Evolutionary conservation across 2,888 invertebrate genomes (phyloP), one percentile per base, ranked within the genome.

Genomic region (Stenolophus ochropezus): DNA sequence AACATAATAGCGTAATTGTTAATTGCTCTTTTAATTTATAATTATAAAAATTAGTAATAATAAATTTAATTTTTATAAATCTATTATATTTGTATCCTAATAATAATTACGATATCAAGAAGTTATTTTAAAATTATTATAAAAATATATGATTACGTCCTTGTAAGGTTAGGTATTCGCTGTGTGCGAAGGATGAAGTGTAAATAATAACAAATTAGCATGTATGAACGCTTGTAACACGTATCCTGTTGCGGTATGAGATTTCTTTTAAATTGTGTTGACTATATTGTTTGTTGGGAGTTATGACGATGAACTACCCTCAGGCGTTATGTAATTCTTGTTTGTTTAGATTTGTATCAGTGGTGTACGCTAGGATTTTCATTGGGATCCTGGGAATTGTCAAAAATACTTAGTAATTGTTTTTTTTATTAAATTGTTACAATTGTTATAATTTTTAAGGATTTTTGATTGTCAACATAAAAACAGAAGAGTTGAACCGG

Each of bases 141-240:
- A 11, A 42, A 42, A 42, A 42, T 11, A 42, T 4, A 42, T 8
- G 1, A 0, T 8, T 42, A 0, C 23, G 25, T 21, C 61, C 61
- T 61, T 61, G 61, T 23, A 42, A 4, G 2, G 61, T 23, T 4
- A 61, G 23, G 61, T 14, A 61, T 23, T 61, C 14, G 4, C 14
- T 14, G 23, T 23, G 25, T 25, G n/a, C n/a, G 23, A 11, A 61
- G 61, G 61, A 56, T 23, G 23, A n/a, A 61, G 21, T 8, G 61
- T 11, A 25, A 23, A 61, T 61, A 61, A 61, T 61, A 14, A 25
- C 23, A 61, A 53, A 61, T 61, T 61, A 61, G 4, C 61, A 61
- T 61, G 61, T 1, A n/a, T 61, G 61, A 61, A 61, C 25, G 61
- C 61, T 25, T 23, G 61, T 61, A 61, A 61, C 23, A 61, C 11